Conservation (phyloP, 2,113 vertebrate species). For the Suncus etruscus region DNA sequence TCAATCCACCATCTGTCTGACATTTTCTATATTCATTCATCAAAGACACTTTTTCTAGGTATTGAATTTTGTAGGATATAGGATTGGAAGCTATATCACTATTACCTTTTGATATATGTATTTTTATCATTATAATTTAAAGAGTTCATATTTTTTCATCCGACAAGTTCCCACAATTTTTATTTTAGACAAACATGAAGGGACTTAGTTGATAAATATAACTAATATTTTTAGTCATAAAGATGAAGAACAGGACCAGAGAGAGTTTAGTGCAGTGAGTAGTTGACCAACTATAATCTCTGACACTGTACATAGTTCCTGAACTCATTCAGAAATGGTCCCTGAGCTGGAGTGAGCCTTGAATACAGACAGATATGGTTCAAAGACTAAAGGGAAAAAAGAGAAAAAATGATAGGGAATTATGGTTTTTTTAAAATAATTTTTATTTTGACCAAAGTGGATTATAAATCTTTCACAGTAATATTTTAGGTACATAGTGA, state of each 20-base stretch:
- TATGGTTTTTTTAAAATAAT: not conserved
- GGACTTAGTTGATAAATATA: not conserved
- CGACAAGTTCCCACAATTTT: not conserved
- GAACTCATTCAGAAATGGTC: too few species aligned
- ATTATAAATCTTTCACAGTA: too few species aligned
- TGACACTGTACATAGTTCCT: too few species aligned
- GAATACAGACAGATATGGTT: too few species aligned
- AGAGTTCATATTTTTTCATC: slow-evolving; percentile 19
- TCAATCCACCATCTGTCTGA: too few species aligned
- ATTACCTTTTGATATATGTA: not conserved
- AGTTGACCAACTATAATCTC: too few species aligned
- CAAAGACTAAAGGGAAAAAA: too few species aligned
- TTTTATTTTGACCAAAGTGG: too few species aligned
- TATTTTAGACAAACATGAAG: not conserved
- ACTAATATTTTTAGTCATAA: not conserved
- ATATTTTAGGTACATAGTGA: too few species aligned
- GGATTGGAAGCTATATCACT: not conserved
- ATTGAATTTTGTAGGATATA: not conserved
- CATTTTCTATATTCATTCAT: not conserved
- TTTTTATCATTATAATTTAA: slow-evolving; percentile 20
- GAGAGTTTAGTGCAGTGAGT: too few species aligned
- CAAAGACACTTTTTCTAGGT: not conserved
- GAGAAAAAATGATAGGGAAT: too few species aligned
- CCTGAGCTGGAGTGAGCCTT: too few species aligned
- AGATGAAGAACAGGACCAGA: not conserved